Evolutionary conservation across 2,888 invertebrate genomes (phyloP).

Genomic region (Folsomia manolachei): DNA sequence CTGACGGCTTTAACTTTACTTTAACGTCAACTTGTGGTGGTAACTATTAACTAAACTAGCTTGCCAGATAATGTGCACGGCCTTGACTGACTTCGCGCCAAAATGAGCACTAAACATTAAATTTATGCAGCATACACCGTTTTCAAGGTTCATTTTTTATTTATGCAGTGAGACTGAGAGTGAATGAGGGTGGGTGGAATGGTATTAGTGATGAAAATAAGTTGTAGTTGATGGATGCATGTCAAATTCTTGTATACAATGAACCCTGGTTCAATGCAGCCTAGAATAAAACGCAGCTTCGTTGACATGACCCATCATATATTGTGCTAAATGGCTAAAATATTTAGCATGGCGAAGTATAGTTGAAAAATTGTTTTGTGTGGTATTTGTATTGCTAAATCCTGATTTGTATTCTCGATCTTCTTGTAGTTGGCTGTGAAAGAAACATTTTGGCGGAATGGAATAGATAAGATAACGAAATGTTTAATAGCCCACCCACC

Average conservation of each 20-base stretch:
- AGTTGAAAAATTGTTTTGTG: too few species aligned
- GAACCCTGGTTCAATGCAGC: neutral
- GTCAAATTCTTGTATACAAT: neutral
- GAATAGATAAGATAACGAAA: too few species aligned
- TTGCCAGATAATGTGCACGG: slow-evolving; percentile 27
- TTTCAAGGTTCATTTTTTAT: neutral
- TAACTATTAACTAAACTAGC: slow-evolving; percentile 28
- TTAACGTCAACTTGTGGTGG: too few species aligned
- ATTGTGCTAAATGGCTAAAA: too few species aligned
- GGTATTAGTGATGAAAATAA: neutral
- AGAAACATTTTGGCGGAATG: too few species aligned
- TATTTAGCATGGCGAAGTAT: too few species aligned
- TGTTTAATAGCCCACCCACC: too few species aligned
- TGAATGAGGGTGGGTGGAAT: neutral
- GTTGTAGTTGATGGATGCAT: neutral
- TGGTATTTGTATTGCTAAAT: too few species aligned
- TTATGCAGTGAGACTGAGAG: neutral
- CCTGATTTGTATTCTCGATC: too few species aligned
- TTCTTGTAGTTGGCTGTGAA: too few species aligned
- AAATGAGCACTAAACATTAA: slow-evolving; percentile 32
- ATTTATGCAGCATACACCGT: neutral
- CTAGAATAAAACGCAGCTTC: too few species aligned
- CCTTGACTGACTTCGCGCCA: slow-evolving; percentile 47
- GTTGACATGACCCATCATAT: too few species aligned
- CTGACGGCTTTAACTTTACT: neutral